A percentile compares a stretch with the other conserved stretches of the same genome.
These are phyloP conservation scores for Eulemur macaco DNA, from an alignment of 2,113 vertebrate genomes.

Conservation along the genomic window DNA sequence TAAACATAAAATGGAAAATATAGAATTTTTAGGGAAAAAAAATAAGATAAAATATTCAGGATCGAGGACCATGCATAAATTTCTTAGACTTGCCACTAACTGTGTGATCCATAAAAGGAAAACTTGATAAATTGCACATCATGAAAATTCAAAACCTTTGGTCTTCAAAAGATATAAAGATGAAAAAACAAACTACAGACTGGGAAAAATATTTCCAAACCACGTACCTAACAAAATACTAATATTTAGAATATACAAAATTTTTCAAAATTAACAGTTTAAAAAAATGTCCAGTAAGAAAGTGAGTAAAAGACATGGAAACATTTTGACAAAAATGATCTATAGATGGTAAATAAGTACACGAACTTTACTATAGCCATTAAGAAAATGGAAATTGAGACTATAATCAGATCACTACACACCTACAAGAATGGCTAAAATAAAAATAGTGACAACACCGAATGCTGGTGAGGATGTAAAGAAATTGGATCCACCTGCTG, in stretches of 20 bases:
- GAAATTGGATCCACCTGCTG: background rate
- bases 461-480: background rate
- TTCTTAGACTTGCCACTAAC: background rate
- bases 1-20: background rate
- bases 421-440: background rate
- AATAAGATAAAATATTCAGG: background rate
- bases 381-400: background rate
- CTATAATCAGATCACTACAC: background rate
- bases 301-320: background rate
- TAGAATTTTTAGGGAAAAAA: background rate
- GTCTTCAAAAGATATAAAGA: background rate
- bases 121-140: background rate
- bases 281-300: background rate
- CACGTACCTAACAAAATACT: background rate
- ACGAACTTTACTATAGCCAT: background rate
- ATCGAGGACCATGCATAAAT: background rate
- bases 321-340: background rate
- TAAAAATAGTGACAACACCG: background rate
- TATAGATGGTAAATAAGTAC: background rate
- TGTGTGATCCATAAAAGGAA: background rate
- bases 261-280: background rate
- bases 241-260: background rate
- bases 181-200: background rate
- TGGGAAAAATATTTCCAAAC: background rate
- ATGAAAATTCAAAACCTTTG: background rate